Evolutionary conservation across 92 coral and sea anemone species (phyloP).

Genomic region (Porites cylindrica): DNA sequence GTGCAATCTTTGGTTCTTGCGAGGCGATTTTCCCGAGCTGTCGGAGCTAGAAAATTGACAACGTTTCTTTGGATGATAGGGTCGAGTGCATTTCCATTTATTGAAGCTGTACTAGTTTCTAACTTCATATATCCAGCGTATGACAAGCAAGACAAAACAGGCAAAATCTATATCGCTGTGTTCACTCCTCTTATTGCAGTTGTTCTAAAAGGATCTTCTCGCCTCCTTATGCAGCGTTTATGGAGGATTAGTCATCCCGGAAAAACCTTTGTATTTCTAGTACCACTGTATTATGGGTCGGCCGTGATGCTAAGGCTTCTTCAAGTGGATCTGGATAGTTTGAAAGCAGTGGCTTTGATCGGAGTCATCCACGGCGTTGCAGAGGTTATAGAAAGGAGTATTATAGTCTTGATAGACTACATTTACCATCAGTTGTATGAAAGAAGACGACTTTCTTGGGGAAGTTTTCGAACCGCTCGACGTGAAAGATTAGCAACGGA

Average conservation of each 20-base stretch:
- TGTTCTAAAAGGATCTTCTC: background rate
- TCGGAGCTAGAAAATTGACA: background rate
- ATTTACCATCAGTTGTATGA: background rate
- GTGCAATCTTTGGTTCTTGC: background rate
- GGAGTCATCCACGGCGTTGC: conserved; percentile 20
- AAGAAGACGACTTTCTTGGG: background rate
- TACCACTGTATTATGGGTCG: background rate
- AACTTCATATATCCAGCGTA: background rate
- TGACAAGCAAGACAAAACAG: background rate
- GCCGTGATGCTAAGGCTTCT: background rate
- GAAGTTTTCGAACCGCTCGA: conserved; percentile 20
- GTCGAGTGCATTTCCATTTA: background rate
- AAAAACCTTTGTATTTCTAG: background rate
- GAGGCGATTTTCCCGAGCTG: background rate
- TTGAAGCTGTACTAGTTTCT: background rate
- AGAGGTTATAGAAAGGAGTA: background rate
- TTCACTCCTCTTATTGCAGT: conserved; percentile 7
- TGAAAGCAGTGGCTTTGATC: background rate
- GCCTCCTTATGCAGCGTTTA: background rate
- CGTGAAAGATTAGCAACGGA: conserved; percentile 10
- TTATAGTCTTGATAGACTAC: conserved; percentile 6
- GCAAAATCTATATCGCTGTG: background rate
- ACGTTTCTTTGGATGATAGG: background rate
- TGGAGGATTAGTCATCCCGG: background rate
- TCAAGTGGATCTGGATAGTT: background rate